Base-by-base conservation (phyloP, 1,140 invertebrate genomes). In the Orchestia grillus region DNA sequence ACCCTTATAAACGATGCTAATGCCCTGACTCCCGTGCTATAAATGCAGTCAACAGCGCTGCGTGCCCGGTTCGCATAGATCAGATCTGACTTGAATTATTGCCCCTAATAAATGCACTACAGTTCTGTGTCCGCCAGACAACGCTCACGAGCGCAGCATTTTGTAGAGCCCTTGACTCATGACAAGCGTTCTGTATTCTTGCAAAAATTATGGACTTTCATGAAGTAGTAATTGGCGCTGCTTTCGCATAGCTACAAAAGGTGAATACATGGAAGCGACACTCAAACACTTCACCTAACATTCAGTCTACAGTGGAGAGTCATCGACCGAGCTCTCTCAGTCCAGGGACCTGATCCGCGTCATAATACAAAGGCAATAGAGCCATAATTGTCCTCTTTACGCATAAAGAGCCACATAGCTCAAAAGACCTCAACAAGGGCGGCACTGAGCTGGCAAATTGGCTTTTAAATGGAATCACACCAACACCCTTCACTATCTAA, bases 391-490 rank as follows among this genome's bases (percentile, higher is more conserved):
- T 90, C 88, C 42, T 90, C 88, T 41, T 90, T 42, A 90, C 42
- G 88, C 88, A 90, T 28, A 8, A 28, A 90, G 88, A 42, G 88
- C 41, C 41, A 44, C 43, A 44, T 45, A 94, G 43, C 40, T 94
- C 92, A 94, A 94, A 94, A 94, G 92, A 94, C 92, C 36, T 45
- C 19, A 45, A n/a, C 43, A 47, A 94, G 43, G 47, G 92, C 92
- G 43, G 40, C 40, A 45, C 43, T 47, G 92, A n/a, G 43, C 92
- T 94, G 40, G 0, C 44, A 94, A 47, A 94, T 45, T 94, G 28
- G 92, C 92, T 44, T n/a, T 94, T 44, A 94, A 47, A 19, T 94
- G 43, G 6, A 90, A 44, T 94, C 92, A 45, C n/a, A 94, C 92
- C 44, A 16, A 45, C 92, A 45, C 92, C 88, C 92, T 45, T 40